These are phyloP conservation scores for Tichodroma muraria DNA, from an alignment of 2,113 vertebrate species.

Conservation along the genomic window DNA sequence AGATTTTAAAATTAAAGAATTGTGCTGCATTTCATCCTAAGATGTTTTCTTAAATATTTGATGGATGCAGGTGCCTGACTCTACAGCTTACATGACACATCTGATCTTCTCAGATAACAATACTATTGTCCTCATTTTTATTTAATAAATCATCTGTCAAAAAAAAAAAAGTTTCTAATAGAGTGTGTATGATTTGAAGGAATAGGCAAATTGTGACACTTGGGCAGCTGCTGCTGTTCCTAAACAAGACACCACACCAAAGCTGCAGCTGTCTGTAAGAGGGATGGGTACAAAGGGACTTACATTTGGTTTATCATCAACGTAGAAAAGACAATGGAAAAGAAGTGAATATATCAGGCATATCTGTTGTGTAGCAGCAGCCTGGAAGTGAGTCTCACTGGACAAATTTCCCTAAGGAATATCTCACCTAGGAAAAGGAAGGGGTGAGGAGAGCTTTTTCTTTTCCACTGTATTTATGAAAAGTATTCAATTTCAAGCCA, in stretches of 20 bases:
- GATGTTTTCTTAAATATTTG: slow-evolving; percentile 40
- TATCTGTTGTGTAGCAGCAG: not conserved
- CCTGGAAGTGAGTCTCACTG: not conserved
- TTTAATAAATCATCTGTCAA: not conserved
- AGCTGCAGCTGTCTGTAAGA: not conserved
- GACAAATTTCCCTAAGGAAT: not conserved
- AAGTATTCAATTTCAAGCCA: not conserved
- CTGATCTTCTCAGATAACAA: not conserved
- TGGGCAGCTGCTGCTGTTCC: not conserved
- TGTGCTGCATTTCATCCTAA: not conserved
- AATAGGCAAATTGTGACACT: not conserved
- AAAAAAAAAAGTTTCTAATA: not conserved
- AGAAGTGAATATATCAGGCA: not conserved
- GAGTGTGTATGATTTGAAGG: not conserved
- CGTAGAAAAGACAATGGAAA: not conserved
- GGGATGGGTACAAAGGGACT: not conserved
- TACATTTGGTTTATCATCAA: not conserved
- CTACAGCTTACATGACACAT: not conserved
- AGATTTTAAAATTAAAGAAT: slow-evolving; percentile 4
- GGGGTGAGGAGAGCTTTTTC: not conserved
- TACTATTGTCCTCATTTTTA: not conserved
- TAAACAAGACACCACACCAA: not conserved
- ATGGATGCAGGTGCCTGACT: not conserved
- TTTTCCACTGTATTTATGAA: not conserved
- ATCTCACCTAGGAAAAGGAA: not conserved